Conservation (phyloP, 1,140 invertebrate genomes). For the Amyelois transitella region DNA sequence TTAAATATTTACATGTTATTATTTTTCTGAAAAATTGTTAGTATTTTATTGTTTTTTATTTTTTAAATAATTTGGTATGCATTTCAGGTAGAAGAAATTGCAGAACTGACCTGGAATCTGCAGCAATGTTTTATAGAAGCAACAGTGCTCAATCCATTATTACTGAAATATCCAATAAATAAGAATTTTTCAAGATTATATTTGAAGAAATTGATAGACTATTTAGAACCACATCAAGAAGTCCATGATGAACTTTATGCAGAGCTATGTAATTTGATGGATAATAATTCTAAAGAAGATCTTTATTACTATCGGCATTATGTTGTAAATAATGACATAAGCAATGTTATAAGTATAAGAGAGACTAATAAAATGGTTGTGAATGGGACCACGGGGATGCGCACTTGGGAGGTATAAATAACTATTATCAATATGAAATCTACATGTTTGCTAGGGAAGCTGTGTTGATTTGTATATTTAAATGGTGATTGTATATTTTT, state of each 20-base stretch:
- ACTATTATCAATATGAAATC: constrained; percentile 5
- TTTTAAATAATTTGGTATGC: not conserved
- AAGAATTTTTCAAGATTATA: constrained; percentile 41
- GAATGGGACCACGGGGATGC: constrained; percentile 61
- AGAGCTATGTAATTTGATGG: constrained; percentile 38
- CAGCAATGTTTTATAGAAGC: constrained; percentile 41
- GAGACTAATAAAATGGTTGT: constrained; percentile 64
- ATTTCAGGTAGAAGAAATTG: constrained; percentile 20
- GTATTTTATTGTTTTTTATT: too few species aligned
- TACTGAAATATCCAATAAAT: constrained; percentile 47
- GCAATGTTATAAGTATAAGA: constrained; percentile 44
- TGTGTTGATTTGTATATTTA: constrained; percentile 7
- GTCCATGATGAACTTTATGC: constrained; percentile 53
- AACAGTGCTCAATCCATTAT: constrained; percentile 32
- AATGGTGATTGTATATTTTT: not conserved
- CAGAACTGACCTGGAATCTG: constrained; percentile 30
- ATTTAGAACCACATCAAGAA: constrained; percentile 47
- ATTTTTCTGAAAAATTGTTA: too few species aligned
- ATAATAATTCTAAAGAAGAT: constrained; percentile 17
- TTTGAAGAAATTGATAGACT: constrained; percentile 50
- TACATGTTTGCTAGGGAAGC: constrained; percentile 14
- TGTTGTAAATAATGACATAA: constrained; percentile 32
- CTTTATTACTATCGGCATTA: constrained; percentile 40
- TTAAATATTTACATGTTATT: too few species aligned
- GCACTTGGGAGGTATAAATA: constrained; percentile 58